A percentile compares a stretch with the other conserved stretches of the same genome.
Evolutionary conservation across 2,888 invertebrate species (phyloP).

Genomic region (Dysmachus trigonus): DNA sequence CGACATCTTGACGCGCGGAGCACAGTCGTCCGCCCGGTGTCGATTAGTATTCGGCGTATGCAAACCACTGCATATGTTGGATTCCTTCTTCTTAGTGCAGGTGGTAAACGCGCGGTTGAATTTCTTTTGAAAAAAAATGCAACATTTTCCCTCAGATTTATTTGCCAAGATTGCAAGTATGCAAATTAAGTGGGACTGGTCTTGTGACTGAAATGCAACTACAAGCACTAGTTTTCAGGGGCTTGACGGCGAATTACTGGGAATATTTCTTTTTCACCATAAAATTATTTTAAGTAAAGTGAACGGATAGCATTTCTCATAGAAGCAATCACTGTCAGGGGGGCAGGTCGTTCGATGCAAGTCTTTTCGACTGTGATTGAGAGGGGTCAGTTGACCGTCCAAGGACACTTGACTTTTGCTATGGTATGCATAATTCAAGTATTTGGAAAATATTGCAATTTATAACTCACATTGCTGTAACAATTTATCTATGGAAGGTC

Average conservation of each 20-base stretch:
- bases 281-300: background rate
- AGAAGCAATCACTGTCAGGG: background rate
- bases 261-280: background rate
- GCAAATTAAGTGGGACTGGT: slow-evolving; percentile 20
- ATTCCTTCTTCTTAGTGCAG: slow-evolving; percentile 10
- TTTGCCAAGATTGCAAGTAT: slow-evolving; percentile 24
- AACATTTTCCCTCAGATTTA: slow-evolving; percentile 19
- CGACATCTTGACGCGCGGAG: background rate
- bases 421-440: background rate
- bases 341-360: background rate
- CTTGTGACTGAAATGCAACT: background rate
- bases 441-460: background rate
- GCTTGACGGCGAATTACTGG: slow-evolving; percentile 5
- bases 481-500: too few relatives aligned
- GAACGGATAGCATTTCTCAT: background rate
- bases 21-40: background rate
- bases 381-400: background rate
- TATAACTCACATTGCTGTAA: background rate
- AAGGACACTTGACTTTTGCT: background rate
- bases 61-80: background rate
- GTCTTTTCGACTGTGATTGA: background rate
- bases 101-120: background rate
- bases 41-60: slow-evolving; percentile 17
- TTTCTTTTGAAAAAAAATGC: background rate
- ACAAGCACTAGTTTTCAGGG: background rate